A percentile compares a stretch with the other conserved stretches of the same genome.
Evolutionary conservation across 1,140 invertebrate species (phyloP).

Genomic region (Oncopodura yosiiana): DNA sequence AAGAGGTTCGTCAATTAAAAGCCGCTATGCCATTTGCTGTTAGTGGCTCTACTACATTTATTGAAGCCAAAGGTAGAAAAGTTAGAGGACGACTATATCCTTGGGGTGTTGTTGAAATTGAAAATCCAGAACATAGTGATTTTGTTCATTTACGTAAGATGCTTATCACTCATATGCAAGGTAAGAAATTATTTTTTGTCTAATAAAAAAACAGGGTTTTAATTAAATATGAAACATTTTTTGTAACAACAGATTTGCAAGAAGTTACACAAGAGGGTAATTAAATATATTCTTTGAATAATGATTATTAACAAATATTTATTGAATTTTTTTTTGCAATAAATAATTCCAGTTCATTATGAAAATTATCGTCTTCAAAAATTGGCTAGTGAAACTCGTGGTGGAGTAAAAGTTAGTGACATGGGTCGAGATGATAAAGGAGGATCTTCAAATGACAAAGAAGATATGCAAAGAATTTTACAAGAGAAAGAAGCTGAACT

Average conservation of each 20-base stretch:
- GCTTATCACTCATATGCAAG: constrained; percentile 94
- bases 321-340: constrained; percentile 42
- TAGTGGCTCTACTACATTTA: constrained; percentile 86
- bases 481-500: constrained; percentile 84
- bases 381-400: constrained; percentile 62
- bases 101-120: constrained; percentile 99
- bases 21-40: constrained; percentile 95
- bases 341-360: constrained; percentile 89
- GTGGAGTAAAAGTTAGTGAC: constrained; percentile 27
- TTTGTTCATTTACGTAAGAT: constrained; percentile 96
- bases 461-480: constrained; percentile 70
- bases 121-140: constrained; percentile 97
- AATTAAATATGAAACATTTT: too few species aligned
- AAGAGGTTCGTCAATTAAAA: constrained; percentile 83
- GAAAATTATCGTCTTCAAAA: constrained; percentile 89
- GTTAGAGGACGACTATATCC: constrained; percentile 89
- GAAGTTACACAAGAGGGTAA: constrained; percentile 58
- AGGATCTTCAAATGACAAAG: constrained; percentile 28
- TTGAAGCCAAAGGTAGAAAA: constrained; percentile 81
- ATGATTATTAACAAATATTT: background rate
- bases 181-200: too few species aligned
- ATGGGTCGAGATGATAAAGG: background rate
- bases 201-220: too few species aligned
- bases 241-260: too few species aligned
- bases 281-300: too few species aligned